Conservation (phyloP, 2,113 vertebrate genomes). For the Solea solea region DNA sequence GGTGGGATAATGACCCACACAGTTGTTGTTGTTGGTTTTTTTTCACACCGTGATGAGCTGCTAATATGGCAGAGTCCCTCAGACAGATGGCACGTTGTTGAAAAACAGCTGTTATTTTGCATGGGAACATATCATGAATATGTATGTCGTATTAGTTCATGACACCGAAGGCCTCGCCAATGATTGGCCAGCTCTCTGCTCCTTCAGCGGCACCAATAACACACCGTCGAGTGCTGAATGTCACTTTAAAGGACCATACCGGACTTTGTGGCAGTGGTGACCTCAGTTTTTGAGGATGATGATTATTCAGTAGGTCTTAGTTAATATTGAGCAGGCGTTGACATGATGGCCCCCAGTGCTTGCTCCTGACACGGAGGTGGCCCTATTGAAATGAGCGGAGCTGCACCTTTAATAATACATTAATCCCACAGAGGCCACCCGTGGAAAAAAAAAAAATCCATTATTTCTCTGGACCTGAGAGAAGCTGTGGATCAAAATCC, state of each 20-base stretch:
- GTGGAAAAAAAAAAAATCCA: not conserved
- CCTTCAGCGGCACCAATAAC: not conserved
- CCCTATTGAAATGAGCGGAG: constrained; percentile 74
- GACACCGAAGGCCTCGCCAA: constrained; percentile 67
- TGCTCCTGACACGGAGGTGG: constrained; percentile 51
- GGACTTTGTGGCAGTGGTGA: constrained; percentile 19
- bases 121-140: constrained; percentile 79
- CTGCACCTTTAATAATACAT: constrained; percentile 78
- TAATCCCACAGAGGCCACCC: constrained; percentile 51
- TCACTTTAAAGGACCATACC: constrained; percentile 26
- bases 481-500: constrained; percentile 10
- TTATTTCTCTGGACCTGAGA: not conserved
- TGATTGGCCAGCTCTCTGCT: constrained; percentile 23
- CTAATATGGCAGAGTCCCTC: constrained; percentile 64
- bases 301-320: constrained; percentile 70
- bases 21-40: not conserved
- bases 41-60: constrained; percentile 41
- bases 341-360: constrained; percentile 46
- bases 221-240: not conserved
- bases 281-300: constrained; percentile 43
- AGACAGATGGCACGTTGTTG: constrained; percentile 80
- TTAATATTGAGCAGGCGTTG: constrained; percentile 78
- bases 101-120: constrained; percentile 84
- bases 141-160: constrained; percentile 76
- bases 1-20: constrained; percentile 4